A percentile compares a stretch with the other conserved stretches of the same genome.
Conservation (phyloP, 1,140 invertebrate species). For the Bombus confusus region DNA sequence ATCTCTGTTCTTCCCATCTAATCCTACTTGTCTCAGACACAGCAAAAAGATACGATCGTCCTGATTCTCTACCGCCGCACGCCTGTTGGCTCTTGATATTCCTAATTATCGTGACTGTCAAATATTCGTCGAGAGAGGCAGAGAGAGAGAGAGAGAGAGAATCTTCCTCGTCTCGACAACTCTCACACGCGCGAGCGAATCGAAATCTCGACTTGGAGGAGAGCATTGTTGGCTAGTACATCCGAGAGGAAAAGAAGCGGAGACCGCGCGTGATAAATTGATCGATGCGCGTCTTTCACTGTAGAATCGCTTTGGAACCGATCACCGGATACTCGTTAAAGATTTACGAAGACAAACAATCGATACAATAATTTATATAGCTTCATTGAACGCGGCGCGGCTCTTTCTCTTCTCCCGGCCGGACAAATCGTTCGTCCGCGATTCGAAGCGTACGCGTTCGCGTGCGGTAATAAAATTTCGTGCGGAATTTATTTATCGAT, state of each 20-base stretch:
- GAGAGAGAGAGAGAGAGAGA: too few relatives aligned
- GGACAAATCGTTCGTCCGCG: constrained; percentile 35
- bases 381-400: constrained; percentile 15
- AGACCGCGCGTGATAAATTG: constrained; percentile 4
- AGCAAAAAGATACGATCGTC: too few relatives aligned
- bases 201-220: not conserved
- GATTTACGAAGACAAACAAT: constrained; percentile 45
- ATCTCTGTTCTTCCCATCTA: too few relatives aligned
- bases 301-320: not conserved
- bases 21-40: too few relatives aligned
- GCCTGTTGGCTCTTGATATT: too few relatives aligned
- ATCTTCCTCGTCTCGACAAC: too few relatives aligned
- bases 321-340: constrained; percentile 6
- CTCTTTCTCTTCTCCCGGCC: not conserved
- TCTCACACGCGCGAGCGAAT: not conserved
- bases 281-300: not conserved
- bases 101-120: too few relatives aligned
- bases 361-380: constrained; percentile 38
- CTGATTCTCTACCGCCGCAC: too few relatives aligned
- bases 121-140: too few relatives aligned
- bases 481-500: constrained; percentile 54
- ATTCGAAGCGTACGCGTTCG: constrained; percentile 5
- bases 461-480: constrained; percentile 46
- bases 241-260: not conserved
- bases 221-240: not conserved